phyloP scores from a whole-genome alignment of 2,888 invertebrate species.

The Nesidiocoris tenuis region DNA sequence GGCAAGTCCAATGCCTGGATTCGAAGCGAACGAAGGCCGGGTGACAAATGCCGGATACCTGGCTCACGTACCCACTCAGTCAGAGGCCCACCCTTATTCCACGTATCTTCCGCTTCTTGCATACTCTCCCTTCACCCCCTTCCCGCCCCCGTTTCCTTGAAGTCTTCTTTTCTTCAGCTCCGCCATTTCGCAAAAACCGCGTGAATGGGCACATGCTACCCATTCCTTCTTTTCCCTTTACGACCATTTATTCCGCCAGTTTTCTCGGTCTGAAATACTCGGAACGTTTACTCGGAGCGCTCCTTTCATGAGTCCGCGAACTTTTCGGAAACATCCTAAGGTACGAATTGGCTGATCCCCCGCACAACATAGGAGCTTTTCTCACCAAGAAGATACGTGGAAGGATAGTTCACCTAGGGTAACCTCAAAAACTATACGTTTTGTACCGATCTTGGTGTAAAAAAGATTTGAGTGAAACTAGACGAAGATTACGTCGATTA shows the following conservation, averaged over 20 bases:
- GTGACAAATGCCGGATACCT: background rate
- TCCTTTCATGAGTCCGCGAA: too few relatives aligned
- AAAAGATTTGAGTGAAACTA: too few relatives aligned
- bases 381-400: too few relatives aligned
- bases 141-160: background rate
- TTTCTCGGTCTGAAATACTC: background rate
- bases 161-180: background rate
- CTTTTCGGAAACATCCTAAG: too few relatives aligned
- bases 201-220: background rate
- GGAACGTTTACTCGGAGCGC: too few relatives aligned
- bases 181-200: background rate
- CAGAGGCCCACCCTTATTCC: background rate
- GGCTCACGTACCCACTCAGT: background rate
- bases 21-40: background rate
- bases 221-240: background rate
- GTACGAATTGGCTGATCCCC: too few relatives aligned
- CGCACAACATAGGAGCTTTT: too few relatives aligned
- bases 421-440: too few relatives aligned
- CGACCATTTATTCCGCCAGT: background rate
- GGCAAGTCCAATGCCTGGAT: background rate
- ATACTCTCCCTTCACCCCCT: background rate
- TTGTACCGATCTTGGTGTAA: too few relatives aligned
- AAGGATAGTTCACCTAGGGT: too few relatives aligned
- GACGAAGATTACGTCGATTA: too few relatives aligned
- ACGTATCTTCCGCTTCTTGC: too few relatives aligned